Base-by-base conservation (phyloP, 2,113 vertebrate species). In the Platycercus adscitus region DNA sequence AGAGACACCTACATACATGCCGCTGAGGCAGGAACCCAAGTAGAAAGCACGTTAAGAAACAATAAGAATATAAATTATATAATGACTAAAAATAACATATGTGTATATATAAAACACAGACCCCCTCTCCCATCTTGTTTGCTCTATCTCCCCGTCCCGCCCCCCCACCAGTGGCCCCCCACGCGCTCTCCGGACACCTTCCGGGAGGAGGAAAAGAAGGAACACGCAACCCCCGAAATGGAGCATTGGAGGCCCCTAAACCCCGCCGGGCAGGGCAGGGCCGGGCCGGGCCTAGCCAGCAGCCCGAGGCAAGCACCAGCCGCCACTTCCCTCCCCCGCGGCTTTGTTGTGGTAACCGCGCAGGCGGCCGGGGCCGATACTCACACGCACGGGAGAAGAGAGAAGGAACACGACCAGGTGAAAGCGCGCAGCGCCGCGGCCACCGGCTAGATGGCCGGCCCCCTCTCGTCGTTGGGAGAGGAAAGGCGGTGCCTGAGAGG, bases 311-410 rank as follows among this genome's bases (percentile, higher is more conserved):
- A 53, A 24, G 16, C 25, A 13, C 31, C 13, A 7, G 41, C 25
- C 18, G 25, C 7, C 21, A 39, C 7, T 5, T 7, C 7, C 7
- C 29, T 17, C 11, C 3, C 26, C 50, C 21, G 31, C 24, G 37
- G 84, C 58, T 93, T 60, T 77, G 95, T 83, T 93, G 65, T 86
- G 64, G 90, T 29, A 81, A 91, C 94, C 6, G 39, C 53, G 53
- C 47, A 39, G n/a, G 61, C 82, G 63, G 58, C 63, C 55, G 19
- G 17, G 37, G 39, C 49, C 37, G 69, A 93, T 91, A 95, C 94
- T 94, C 87, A 94, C 94, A 13, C 8, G 6, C 47, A 66, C 75
- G 7, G 47, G 5, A 39, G 7, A 3, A 10, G 7, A 68, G 13
- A 12, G 17, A 18, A 13, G 8, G 8, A 16, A 18, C 6, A 16